phyloP scores from a whole-genome alignment of 2,888 invertebrate species.

The Apotomis capreana region DNA sequence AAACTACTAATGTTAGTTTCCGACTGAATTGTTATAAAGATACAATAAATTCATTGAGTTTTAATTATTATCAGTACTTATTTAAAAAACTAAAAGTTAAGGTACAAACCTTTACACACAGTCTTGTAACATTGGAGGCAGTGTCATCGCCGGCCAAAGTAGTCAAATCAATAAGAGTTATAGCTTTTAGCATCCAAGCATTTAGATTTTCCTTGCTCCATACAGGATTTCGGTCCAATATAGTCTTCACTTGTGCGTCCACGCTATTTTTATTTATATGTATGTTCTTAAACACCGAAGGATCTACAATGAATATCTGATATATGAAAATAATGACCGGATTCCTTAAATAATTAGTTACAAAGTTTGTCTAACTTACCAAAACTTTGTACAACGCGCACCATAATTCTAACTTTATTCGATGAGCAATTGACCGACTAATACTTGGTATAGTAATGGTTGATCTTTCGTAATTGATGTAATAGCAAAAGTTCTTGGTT shows the following conservation, averaged over 20 bases:
- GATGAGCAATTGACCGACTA: slow-evolving; percentile 1
- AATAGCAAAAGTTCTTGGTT: slow-evolving; percentile 1
- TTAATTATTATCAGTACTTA: too few species aligned
- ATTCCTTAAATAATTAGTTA: neutral
- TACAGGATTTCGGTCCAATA: slow-evolving; percentile 62
- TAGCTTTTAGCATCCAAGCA: slow-evolving; percentile 91
- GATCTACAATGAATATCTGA: slow-evolving; percentile 52
- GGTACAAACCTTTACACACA: slow-evolving; percentile 89
- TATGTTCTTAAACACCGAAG: slow-evolving; percentile 55
- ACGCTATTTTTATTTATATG: slow-evolving; percentile 64
- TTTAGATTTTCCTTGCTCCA: slow-evolving; percentile 81
- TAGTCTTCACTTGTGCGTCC: slow-evolving; percentile 62
- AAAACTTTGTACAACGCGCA: slow-evolving; percentile 50
- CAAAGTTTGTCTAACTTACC: slow-evolving; percentile 45
- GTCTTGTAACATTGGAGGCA: slow-evolving; percentile 87
- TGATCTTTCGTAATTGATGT: slow-evolving; percentile 8
- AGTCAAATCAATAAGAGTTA: slow-evolving; percentile 95
- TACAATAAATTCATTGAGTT: too few species aligned
- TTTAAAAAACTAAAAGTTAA: slow-evolving; percentile 23
- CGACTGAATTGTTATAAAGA: too few species aligned
- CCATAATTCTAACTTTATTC: slow-evolving; percentile 47
- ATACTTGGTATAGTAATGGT: slow-evolving; percentile 1
- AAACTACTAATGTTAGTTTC: too few species aligned
- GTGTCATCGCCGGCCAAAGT: slow-evolving; percentile 94
- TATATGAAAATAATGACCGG: neutral